phyloP scores from a whole-genome alignment of 2,113 vertebrate species.

The Melanerpes aurifrons region DNA sequence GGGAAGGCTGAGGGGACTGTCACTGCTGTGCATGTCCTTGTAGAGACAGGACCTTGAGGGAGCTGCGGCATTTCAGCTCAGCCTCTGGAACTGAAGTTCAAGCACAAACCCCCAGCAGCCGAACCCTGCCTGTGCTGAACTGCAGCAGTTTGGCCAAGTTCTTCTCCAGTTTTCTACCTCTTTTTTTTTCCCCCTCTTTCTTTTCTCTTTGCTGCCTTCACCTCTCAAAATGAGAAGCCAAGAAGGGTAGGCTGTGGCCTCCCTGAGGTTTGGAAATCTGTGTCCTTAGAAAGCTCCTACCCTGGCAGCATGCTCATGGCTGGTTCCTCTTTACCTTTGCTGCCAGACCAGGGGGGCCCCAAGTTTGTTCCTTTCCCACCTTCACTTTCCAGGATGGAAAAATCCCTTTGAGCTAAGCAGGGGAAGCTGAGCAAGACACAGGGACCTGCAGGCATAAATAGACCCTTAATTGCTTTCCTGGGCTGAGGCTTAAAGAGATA shows the following conservation, averaged over 20 bases:
- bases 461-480: neutral
- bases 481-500: neutral
- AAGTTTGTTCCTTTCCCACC: neutral
- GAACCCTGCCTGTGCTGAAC: neutral
- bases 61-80: neutral
- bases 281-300: neutral
- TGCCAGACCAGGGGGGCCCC: rapidly evolving
- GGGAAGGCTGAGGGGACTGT: neutral
- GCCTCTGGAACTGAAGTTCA: rapidly evolving
- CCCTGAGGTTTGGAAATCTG: rapidly evolving
- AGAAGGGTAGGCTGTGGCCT: neutral
- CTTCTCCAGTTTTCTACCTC: rapidly evolving
- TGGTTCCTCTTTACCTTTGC: neutral
- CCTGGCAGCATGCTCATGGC: rapidly evolving
- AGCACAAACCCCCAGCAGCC: neutral
- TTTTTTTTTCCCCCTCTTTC: too few species aligned
- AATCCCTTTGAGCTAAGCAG: neutral
- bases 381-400: neutral
- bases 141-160: neutral
- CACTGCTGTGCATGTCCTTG: neutral
- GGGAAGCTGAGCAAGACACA: neutral
- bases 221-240: neutral
- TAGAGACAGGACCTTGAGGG: neutral
- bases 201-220: neutral
- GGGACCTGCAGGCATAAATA: neutral